Evolutionary conservation across 1,140 invertebrate species (phyloP), one percentile per base, ranked within the genome.

Genomic region (Drosophila orena): DNA sequence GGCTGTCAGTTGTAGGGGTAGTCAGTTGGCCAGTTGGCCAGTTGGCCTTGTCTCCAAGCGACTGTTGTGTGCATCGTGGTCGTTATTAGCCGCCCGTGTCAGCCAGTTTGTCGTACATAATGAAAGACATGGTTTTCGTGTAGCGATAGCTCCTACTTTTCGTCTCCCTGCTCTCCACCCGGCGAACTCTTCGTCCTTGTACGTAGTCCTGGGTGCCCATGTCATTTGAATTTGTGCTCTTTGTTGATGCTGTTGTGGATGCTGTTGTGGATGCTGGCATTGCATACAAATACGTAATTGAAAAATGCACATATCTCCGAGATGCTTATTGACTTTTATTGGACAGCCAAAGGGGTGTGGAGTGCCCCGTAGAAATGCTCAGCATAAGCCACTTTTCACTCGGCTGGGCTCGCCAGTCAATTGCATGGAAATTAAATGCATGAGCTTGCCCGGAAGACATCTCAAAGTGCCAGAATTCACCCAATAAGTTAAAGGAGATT

Each of bases 51-150:
- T 65, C 46, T 10, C 42, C 47, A 24, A 50, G 40, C 37, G 38
- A 56, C 38, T 47, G 52, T 69, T 70, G 40, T 69, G 47, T 61
- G 47, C 60, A 55, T 40, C 50, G 71, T 56, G 46, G 61, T 64
- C 70, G 79, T 88, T 86, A 86, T 86, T 86, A 86, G 81, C 84
- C 83, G 83, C 65, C 75, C 83, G 79, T 86, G 81, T 86, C 81
- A 79, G 79, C 53, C 83, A 81, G 81, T 81, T 88, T 86, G 81
- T 86, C 81, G 83, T 88, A 88, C 81, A 86, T 86, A 86, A 86
- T 86, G 81, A 86, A 86, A 86, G 80, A 86, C 81, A 86, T 88
- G 78, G 83, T 80, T 88, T 69, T 88, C 79, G 84, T 81, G 81
- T 77, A 72, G 61, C 81, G 50, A 81, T 40, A 55, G 69, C 56